A percentile compares a stretch with the other conserved stretches of the same genome.
These are phyloP conservation scores for Teleopsis dalmanni DNA, from an alignment of 1,140 invertebrate species.

Conservation along the genomic window DNA sequence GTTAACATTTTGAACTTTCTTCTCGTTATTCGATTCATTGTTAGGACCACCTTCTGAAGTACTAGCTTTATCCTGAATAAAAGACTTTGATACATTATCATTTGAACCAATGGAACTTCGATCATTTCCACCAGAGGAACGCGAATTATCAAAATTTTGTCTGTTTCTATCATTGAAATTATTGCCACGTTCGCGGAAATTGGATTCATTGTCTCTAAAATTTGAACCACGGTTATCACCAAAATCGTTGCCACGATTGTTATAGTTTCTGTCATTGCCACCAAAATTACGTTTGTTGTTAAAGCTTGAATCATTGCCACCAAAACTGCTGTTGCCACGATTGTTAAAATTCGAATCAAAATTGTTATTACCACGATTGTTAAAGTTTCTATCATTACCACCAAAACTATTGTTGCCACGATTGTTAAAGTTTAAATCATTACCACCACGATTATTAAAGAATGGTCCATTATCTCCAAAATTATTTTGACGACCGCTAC, in stretches of 20 bases:
- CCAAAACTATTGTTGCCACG: conserved; percentile 3
- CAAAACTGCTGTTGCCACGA: conserved; percentile 1
- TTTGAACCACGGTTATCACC: conserved; percentile 1
- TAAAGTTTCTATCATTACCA: conserved; percentile 1
- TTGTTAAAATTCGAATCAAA: conserved; percentile 10
- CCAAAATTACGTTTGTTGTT: conserved; percentile 8
- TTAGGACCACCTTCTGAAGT: not conserved
- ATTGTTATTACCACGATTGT: conserved; percentile 3
- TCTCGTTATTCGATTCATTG: not conserved
- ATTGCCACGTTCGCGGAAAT: not conserved
- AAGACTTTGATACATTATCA: too few relatives aligned
- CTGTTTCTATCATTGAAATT: conserved; percentile 2
- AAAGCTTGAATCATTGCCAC: conserved; percentile 1
- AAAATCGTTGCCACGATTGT: not conserved
- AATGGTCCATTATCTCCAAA: not conserved
- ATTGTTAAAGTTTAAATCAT: conserved; percentile 10
- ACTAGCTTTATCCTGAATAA: too few relatives aligned
- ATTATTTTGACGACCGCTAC: conserved; percentile 19
- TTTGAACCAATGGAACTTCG: conserved; percentile 1
- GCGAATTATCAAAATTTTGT: not conserved
- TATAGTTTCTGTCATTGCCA: conserved; percentile 2
- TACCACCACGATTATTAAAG: conserved; percentile 13
- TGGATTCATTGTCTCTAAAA: not conserved
- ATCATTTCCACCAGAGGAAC: conserved; percentile 11
- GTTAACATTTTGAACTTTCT: not conserved